A percentile compares a stretch with the other conserved stretches of the same genome.
Evolutionary conservation across 2,888 invertebrate genomes (phyloP).

Genomic region (Argynnis bischoffii): DNA sequence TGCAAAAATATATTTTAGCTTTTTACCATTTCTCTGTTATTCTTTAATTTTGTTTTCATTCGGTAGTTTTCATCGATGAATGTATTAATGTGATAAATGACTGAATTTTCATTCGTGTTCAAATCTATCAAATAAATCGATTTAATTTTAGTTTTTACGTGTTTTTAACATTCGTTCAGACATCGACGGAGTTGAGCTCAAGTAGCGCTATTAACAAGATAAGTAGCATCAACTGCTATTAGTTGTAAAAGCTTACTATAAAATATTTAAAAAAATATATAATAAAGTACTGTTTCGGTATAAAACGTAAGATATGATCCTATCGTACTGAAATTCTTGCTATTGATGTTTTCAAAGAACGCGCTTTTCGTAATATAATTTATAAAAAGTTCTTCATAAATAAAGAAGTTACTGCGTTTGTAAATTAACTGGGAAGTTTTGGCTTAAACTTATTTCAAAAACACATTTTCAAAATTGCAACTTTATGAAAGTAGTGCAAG

Average conservation of each 20-base stretch:
- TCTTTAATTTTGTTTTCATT: too few species aligned
- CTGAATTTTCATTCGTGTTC: too few species aligned
- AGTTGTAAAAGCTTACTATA: too few species aligned
- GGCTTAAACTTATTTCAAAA: conserved; percentile 18
- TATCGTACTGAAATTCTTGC: neutral
- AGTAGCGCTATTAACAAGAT: too few species aligned
- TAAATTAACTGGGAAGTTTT: conserved; percentile 14
- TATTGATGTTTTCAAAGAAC: conserved; percentile 5
- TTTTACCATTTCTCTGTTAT: neutral
- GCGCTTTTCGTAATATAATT: neutral
- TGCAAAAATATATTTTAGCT: neutral
- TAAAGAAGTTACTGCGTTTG: conserved; percentile 11
- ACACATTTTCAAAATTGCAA: conserved; percentile 30
- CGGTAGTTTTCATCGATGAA: too few species aligned
- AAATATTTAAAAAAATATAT: neutral
- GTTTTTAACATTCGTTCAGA: too few species aligned
- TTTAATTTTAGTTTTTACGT: too few species aligned
- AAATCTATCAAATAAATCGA: too few species aligned
- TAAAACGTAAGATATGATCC: too few species aligned
- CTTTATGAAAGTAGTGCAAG: conserved; percentile 28
- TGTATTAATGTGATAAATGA: too few species aligned
- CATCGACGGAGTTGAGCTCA: too few species aligned
- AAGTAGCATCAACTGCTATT: too few species aligned
- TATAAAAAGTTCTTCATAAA: conserved; percentile 14
- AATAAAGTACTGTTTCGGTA: neutral